Conservation (phyloP, 2,888 invertebrate species). For the Cactoblastis cactorum region DNA sequence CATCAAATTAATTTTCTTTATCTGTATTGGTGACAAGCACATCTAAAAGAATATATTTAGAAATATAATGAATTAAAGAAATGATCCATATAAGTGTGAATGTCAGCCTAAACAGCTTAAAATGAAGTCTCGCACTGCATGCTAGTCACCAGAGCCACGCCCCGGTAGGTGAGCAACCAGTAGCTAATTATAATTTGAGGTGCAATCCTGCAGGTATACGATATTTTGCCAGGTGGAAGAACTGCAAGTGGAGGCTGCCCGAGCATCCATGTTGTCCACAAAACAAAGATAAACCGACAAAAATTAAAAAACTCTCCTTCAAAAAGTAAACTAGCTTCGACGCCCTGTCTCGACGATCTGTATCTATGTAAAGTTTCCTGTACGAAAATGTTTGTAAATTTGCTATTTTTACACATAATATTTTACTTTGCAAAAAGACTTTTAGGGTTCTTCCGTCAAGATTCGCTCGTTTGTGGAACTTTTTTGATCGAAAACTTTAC, state of each 20-base stretch:
- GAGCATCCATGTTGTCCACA: slow-evolving; percentile 83
- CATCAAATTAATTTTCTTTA: slow-evolving; percentile 13
- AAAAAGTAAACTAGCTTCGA: slow-evolving; percentile 73
- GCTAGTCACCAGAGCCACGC: slow-evolving; percentile 43
- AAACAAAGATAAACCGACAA: slow-evolving; percentile 78
- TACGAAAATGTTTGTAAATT: slow-evolving; percentile 68
- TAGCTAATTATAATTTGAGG: slow-evolving; percentile 78
- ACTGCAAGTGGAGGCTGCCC: slow-evolving; percentile 87
- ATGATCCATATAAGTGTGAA: slow-evolving; percentile 20
- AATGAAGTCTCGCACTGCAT: slow-evolving; percentile 44
- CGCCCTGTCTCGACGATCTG: slow-evolving; percentile 52
- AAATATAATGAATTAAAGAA: slow-evolving; percentile 4
- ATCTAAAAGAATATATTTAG: slow-evolving; percentile 21
- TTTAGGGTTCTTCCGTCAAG: slow-evolving; percentile 62
- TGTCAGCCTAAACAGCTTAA: slow-evolving; percentile 20
- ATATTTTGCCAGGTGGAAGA: slow-evolving; percentile 92
- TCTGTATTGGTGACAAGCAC: slow-evolving; percentile 26
- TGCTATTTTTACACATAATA: slow-evolving; percentile 73
- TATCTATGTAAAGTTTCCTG: slow-evolving; percentile 69
- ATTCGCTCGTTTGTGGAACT: slow-evolving; percentile 63
- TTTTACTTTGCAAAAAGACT: slow-evolving; percentile 56
- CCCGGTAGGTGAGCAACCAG: slow-evolving; percentile 65
- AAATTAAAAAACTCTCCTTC: slow-evolving; percentile 72
- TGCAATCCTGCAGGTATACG: slow-evolving; percentile 85
- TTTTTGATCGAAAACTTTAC: slow-evolving; percentile 66